Evolutionary conservation across 2,888 invertebrate genomes (phyloP), one percentile per base, ranked within the genome.

Genomic region (Hirudinaria manillensis): DNA sequence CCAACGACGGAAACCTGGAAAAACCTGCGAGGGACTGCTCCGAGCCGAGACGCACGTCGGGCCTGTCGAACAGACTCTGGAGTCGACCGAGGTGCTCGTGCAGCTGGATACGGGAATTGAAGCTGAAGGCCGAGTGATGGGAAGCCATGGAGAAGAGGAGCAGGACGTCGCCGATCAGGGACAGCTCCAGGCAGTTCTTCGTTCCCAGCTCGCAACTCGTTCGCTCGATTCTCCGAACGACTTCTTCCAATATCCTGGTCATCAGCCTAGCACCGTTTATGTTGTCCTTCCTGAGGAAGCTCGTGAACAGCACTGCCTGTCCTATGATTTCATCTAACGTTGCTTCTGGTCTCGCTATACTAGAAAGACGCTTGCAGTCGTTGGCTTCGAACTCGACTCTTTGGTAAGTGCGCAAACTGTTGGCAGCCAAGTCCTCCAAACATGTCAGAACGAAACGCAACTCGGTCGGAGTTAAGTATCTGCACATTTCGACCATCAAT

Each of bases 81-180:
- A 61, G 29, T 29, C 29, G 61, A 21, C n/a, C 10, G 29, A 61
- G 61, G 61, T 61, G 29, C 13, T 7, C 10, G 61, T 61, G 61
- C 61, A 61, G 61, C 61, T 61, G 13, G 29, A 61, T 10, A 10
- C 61, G 24, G 19, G 61, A 61, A 29, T 24, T 27, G 29, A 61
- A 61, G 61, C 29, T 61, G 61, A 61, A 61, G 61, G 61, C 61
- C 61, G 61, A 61, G 61, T 61, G 61, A 29, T 61, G 61, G 29
- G 61, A 61, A 24, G 61, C 61, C 61, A 61, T 24, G 24, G 61
- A 27, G 61, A 61, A 61, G 24, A 61, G 61, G 10, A 61, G 61
- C 24, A 61, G 61, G 21, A 61, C 24, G 61, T 61, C 61, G 6
- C 61, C 61, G 6, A 61, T 29, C 61, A n/a, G 61, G 29, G 61